These are phyloP conservation scores for Saccostrea cuccullata DNA, from an alignment of 1,140 invertebrate species.

Conservation along the genomic window DNA sequence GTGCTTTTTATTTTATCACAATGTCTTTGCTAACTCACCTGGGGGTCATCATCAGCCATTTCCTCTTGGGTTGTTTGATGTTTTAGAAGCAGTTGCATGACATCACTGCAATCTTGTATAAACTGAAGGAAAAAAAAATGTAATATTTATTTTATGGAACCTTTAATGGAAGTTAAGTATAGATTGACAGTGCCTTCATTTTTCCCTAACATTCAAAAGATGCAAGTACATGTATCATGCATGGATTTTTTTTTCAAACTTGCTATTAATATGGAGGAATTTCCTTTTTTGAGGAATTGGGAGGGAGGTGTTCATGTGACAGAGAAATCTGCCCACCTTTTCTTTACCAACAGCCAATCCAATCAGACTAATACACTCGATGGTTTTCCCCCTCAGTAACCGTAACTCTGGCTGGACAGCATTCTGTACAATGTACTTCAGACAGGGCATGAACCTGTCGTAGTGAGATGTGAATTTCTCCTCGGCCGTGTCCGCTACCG, in stretches of 20 bases:
- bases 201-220: too few species aligned
- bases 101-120: slow-evolving; percentile 93
- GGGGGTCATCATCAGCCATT: slow-evolving; percentile 94
- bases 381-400: slow-evolving; percentile 95
- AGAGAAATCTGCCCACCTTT: slow-evolving; percentile 81
- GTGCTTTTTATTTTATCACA: too few species aligned
- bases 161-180: too few species aligned
- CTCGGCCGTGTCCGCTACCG: slow-evolving; percentile 98
- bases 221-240: too few species aligned
- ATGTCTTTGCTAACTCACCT: slow-evolving; percentile 81
- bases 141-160: not conserved
- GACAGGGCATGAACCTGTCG: slow-evolving; percentile 93
- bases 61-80: slow-evolving; percentile 86
- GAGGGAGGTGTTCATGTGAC: too few species aligned
- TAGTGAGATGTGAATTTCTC: slow-evolving; percentile 93
- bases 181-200: too few species aligned
- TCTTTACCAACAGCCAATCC: slow-evolving; percentile 97
- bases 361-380: slow-evolving; percentile 99
- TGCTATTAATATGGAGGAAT: too few species aligned
- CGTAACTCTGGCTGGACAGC: slow-evolving; percentile 92
- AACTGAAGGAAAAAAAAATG: slow-evolving; percentile 82
- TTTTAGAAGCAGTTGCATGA: slow-evolving; percentile 97
- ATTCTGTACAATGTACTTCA: slow-evolving; percentile 98
- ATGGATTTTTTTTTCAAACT: too few species aligned
- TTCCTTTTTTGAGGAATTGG: too few species aligned